Evolutionary conservation across 2,797 vertebrate species (phyloP), one percentile per base, ranked within the genome.

Genomic region (Pseudochaenichthys georgianus): DNA sequence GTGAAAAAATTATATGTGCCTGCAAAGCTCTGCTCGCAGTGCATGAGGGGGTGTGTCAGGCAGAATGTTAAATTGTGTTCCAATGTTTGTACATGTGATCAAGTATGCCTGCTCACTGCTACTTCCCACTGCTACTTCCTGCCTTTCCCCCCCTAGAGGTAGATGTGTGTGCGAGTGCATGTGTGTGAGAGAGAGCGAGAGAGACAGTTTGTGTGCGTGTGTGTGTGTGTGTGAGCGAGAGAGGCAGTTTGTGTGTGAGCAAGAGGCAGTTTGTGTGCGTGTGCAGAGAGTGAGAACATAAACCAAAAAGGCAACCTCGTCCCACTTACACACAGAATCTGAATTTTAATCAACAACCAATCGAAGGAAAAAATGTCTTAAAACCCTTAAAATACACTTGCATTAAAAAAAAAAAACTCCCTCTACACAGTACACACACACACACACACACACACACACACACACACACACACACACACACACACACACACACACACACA

Each of bases 41-140:
- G 81, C 82, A 87, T 91, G 89, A 86, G 80, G 90, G 92, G 91
- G 93, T 89, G 93, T 94, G 93, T 93, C 93, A 93, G 88, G 84
- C 85, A 61, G 85, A 91, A 91, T 91, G 92, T 89, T 92, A 88
- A 94, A 92, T 93, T 93, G 88, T 91, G 91, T 90, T 92, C 89
- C 89, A 84, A 89, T 94, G 92, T 94, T 93, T 94, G 93, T 91
- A 90, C 93, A 93, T 94, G 93, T 94, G 93, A 92, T 93, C 92
- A 86, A 93, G 84, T 92, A 89, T 93, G 89, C 88, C 75, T 90
- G 68, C 91, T 92, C 87, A 76, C 86, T 91, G 89, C 64, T 81
- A 90, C 91, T 92, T 94, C 92, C 91, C 87, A 76, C 86, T 91
- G 89, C 62, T 81, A 90, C 91, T 92, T 94, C 92, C 91, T 92